Base-by-base conservation (phyloP, 2,888 invertebrate species). In the Heterodera filipjevi region DNA sequence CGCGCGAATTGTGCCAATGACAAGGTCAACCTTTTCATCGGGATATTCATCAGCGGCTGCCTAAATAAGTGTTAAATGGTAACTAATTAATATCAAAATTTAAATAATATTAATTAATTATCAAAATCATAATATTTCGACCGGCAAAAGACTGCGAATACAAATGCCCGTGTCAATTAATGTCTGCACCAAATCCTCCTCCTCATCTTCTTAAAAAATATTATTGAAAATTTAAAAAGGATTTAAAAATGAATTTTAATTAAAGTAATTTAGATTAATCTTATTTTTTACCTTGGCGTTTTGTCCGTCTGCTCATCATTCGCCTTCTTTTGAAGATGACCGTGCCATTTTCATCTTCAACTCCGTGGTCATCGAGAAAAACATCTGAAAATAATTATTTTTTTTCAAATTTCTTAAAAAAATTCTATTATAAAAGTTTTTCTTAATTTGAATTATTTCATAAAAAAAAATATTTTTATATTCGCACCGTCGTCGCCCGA, bases 11-110 rank as follows among this genome's bases (percentile, higher is more conserved):
- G 75, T 66, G 30, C 66, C 27, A 49, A 71, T 66, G 32, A 46
- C 27, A 10, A 77, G n/a, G 19, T 77, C 77, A 27, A 66, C 59
- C 44, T 30, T 39, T 30, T 77, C 77, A 30, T 77, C 77, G 22
- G 44, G 46, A 44, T 71, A 49, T 39, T 77, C 77, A 19, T 70
- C 70, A 0, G 77, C 35, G 0, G 68, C 32, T 14, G 68, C 68
- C 59, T 59, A 22, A n/a, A 59, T 8, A 59, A n/a, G n/a, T n/a
- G n/a, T n/a, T n/a, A n/a, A n/a, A n/a, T n/a, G n/a, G n/a, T n/a
- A n/a, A n/a, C n/a, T n/a, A n/a, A n/a, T n/a, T n/a, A n/a, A n/a
- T n/a, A n/a, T n/a, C n/a, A n/a, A n/a, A n/a, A n/a, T n/a, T n/a
- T n/a, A n/a, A n/a, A n/a, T n/a, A n/a, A n/a, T n/a, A n/a, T n/a